Evolutionary conservation across 2,113 vertebrate genomes (phyloP), one percentile per base, ranked within the genome.

Genomic region (Motacilla tschutschensis): DNA sequence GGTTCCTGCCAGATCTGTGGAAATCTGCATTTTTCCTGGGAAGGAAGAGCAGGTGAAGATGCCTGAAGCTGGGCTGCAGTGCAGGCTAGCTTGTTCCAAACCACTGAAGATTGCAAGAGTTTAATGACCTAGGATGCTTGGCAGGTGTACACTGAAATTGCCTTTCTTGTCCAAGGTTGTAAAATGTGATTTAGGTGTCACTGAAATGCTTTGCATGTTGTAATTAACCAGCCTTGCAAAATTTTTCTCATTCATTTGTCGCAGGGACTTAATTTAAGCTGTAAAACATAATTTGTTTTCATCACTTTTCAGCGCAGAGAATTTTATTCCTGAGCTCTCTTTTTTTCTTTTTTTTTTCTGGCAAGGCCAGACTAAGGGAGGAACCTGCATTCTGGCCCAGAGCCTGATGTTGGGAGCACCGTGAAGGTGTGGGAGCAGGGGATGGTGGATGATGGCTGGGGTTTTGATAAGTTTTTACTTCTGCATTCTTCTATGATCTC

Each of bases 161-260:
- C 57, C 50, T 90, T 82, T 73, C 62, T 77, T 13, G 0, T 80
- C 82, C 77, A 28, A 75, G 72, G 82, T 15, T 84, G 69, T 93
- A 88, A 93, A 92, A 90, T 59, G 25, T 90, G 87, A 93, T 90
- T 90, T 90, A 94, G 77, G 29, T 89, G 58, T 79, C 19, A 22
- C 54, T 63, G 77, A 60, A 92, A 66, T 60, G 76, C 48, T 87
- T 88, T 82, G 35, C 72, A 28, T 83, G 59, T 67, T 62, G 57
- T 78, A 90, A 91, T 89, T 89, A 91, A 90, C 41, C 17, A 70
- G n/a, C 64, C 65, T 66, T 87, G 81, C 84, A 87, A 81, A 66
- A 29, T 88, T 84, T 81, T 66, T 82, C 90, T 59, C 50, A 55
- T 79, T 53, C 53, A 5, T 91, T 89, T 90, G 59, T 60, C 0